Percentiles rank a stretch among this genome's conserved stretches.
Evolutionary conservation across 2,888 invertebrate genomes (phyloP).

Genomic region (Diarsia mendica): DNA sequence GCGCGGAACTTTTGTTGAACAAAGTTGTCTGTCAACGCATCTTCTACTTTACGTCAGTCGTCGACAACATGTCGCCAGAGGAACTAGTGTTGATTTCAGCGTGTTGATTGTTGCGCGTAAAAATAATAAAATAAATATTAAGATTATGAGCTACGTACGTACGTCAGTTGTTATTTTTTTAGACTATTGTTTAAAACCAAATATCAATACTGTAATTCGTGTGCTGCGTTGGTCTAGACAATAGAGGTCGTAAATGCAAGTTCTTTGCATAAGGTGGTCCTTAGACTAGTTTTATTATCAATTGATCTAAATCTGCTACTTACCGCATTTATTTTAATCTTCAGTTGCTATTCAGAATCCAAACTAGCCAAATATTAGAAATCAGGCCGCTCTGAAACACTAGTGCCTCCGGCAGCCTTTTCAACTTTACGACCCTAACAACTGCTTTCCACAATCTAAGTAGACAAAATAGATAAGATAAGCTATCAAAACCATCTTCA

Average conservation of each 20-base stretch:
- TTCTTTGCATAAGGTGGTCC: too few species aligned
- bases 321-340: neutral
- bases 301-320: neutral
- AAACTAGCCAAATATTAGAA: neutral
- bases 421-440: neutral
- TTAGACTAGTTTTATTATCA: too few species aligned
- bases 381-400: conserved; percentile 1
- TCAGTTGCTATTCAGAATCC: neutral
- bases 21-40: too few species aligned
- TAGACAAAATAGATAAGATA: conserved; percentile 24
- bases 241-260: too few species aligned
- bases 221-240: neutral
- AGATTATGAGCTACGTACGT: too few species aligned
- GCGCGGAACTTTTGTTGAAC: too few species aligned
- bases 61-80: too few species aligned
- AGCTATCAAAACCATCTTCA: conserved; percentile 17
- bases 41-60: too few species aligned
- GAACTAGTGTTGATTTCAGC: too few species aligned
- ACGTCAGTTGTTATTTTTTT: too few species aligned
- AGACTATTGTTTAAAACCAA: neutral
- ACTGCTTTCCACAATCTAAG: neutral
- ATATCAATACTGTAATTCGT: neutral
- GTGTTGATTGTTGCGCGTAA: too few species aligned
- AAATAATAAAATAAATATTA: too few species aligned
- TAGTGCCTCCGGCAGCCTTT: neutral